Base-by-base conservation (phyloP, 2,113 vertebrate species). In the Spea bombifrons region DNA sequence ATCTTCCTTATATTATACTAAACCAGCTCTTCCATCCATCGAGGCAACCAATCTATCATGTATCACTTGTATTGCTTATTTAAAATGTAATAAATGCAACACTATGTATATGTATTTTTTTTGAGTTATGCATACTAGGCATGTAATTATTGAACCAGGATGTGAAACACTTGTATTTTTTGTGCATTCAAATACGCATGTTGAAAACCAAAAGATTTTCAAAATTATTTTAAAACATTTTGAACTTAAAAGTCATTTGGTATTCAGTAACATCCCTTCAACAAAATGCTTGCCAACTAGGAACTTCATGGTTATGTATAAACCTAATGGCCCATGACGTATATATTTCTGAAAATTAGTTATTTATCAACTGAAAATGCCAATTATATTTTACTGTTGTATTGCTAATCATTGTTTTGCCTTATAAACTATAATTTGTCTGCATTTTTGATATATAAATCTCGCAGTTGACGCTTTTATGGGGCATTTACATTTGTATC, bases 281-380 rank as follows among this genome's bases (percentile, higher is more conserved):
- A 80, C 61, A 67, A 66, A 73, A 65, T 47, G 67, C 71, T 67
- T 67, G 71, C 77, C 71, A 67, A 73, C 70, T 49, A 73, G 71
- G 64, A 80, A 67, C 77, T 80, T 73, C 77, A 80, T 80, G 64
- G 77, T 73, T 80, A 80, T 80, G 77, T 80, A 73, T 73, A 80
- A 80, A 80, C 71, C 59, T 80, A 80, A 80, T 80, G 77, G 77
- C 9, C 77, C 77, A 67, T 80, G 71, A 73, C 77, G 73, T 80
- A 73, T 80, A 80, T 73, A 71, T 73, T 80, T 80, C 77, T 73
- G 63, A 80, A 80, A 80, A 80, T 80, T 80, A 80, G 77, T 80
- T 71, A 80, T 80, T 80, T 80, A 80, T 80, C 77, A 73, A 80
- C 70, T 80, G 61, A 71, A 78, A 66, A 71, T 78, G 76, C 76